A percentile compares a stretch with the other conserved stretches of the same genome.
These are phyloP conservation scores for Psilanteris sp. DNA, from an alignment of 1,140 invertebrate species.

Conservation along the genomic window DNA sequence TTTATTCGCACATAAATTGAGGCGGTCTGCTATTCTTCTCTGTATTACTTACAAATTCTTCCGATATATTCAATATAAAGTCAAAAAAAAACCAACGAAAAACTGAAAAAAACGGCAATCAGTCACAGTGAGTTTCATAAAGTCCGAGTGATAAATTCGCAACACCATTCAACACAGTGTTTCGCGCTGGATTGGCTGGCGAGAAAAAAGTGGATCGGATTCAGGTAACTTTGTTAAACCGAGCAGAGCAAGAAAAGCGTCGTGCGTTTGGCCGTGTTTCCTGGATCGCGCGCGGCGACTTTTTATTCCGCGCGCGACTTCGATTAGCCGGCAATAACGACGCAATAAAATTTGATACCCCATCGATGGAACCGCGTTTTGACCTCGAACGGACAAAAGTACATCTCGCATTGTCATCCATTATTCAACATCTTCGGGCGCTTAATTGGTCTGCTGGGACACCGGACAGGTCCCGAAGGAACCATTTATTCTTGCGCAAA, in stretches of 20 bases:
- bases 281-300: conserved; percentile 26
- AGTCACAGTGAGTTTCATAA: conserved; percentile 26
- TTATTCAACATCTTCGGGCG: conserved; percentile 60
- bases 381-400: conserved; percentile 46
- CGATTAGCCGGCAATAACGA: conserved; percentile 68
- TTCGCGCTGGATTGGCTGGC: conserved; percentile 27
- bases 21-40: too few species aligned
- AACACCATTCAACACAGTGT: conserved; percentile 32
- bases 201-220: conserved; percentile 38
- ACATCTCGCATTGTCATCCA: conserved; percentile 54
- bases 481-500: conserved; percentile 35
- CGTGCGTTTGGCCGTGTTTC: conserved; percentile 27
- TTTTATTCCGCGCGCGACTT: conserved; percentile 60
- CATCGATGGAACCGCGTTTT: conserved; percentile 34
- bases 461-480: conserved; percentile 39
- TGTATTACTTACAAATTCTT: too few species aligned
- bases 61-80: too few species aligned
- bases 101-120: conserved; percentile 11
- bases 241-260: conserved; percentile 6
- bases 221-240: conserved; percentile 33
- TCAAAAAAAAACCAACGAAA: not conserved
- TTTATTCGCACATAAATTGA: too few species aligned
- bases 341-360: conserved; percentile 67
- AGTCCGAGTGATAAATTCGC: conserved; percentile 38
- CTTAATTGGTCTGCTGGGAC: conserved; percentile 63